These are phyloP conservation scores for Circaetus gallicus DNA, from an alignment of 2,113 vertebrate genomes.

Conservation along the genomic window DNA sequence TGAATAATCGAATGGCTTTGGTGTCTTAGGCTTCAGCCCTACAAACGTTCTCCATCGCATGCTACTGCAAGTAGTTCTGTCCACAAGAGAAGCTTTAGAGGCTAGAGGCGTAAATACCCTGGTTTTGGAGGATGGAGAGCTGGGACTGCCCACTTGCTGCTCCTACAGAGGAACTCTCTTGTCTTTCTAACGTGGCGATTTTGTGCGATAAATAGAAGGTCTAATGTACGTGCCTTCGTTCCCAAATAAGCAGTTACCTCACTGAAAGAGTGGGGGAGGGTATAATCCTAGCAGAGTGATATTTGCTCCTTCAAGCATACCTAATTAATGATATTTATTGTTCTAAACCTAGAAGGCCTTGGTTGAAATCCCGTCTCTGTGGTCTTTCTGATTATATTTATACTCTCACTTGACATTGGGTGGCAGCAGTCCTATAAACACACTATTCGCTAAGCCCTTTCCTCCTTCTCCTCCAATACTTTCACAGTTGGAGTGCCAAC, in stretches of 20 bases:
- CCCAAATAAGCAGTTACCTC: background rate
- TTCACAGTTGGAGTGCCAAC: constrained; percentile 43
- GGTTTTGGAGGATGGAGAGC: background rate
- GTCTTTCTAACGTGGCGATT: rapidly evolving
- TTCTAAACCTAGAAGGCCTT: constrained; percentile 63
- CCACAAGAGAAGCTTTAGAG: background rate
- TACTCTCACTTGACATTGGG: constrained; percentile 57
- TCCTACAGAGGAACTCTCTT: background rate
- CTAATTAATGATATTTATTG: constrained; percentile 62
- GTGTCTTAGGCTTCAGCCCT: background rate
- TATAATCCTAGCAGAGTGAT: background rate
- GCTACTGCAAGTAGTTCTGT: background rate
- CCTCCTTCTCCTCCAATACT: background rate
- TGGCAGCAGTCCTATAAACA: constrained; percentile 68
- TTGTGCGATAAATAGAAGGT: rapidly evolving
- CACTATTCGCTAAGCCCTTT: constrained; percentile 29
- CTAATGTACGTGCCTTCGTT: rapidly evolving
- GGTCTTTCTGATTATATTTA: constrained; percentile 64
- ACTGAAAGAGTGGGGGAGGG: background rate
- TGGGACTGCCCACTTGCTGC: background rate
- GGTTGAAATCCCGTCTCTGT: constrained; percentile 60
- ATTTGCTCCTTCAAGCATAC: constrained; percentile 35
- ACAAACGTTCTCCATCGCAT: background rate
- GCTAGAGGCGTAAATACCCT: background rate
- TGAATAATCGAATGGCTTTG: background rate